Evolutionary conservation across 2,888 invertebrate genomes (phyloP).

Genomic region (Parascotia fuliginaria): DNA sequence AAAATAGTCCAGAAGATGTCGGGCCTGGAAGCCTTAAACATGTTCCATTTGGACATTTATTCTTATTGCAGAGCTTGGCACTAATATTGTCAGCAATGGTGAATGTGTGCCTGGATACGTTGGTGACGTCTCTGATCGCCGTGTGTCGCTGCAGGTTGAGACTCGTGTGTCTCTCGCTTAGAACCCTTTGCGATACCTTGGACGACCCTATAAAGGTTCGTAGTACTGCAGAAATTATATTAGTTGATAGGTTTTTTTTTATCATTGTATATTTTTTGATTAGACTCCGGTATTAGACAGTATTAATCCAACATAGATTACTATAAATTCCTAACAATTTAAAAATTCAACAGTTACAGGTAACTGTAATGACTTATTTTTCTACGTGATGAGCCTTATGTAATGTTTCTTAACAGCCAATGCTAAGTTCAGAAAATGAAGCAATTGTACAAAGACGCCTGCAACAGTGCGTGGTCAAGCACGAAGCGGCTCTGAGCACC

Average conservation of each 20-base stretch:
- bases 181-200: constrained; percentile 48
- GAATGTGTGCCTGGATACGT: constrained; percentile 71
- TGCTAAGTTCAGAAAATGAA: constrained; percentile 43
- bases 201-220: constrained; percentile 29
- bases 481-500: constrained; percentile 57
- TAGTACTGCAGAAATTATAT: too few species aligned
- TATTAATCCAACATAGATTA: too few species aligned
- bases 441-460: constrained; percentile 44
- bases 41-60: too few species aligned
- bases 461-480: constrained; percentile 45
- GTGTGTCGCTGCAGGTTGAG: constrained; percentile 70
- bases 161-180: constrained; percentile 64
- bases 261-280: too few species aligned
- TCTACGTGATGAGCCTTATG: too few species aligned
- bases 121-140: constrained; percentile 56
- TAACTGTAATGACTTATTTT: too few species aligned
- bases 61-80: constrained; percentile 47
- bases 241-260: too few species aligned
- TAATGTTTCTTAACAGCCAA: constrained; percentile 32
- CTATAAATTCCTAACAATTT: too few species aligned
- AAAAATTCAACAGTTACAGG: too few species aligned
- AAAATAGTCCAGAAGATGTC: too few species aligned
- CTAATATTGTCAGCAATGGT: constrained; percentile 63
- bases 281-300: too few species aligned
- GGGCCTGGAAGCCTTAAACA: too few species aligned